Evolutionary conservation across 2,888 invertebrate species (phyloP), one percentile per base, ranked within the genome.

Genomic region (Desoria tigrina): DNA sequence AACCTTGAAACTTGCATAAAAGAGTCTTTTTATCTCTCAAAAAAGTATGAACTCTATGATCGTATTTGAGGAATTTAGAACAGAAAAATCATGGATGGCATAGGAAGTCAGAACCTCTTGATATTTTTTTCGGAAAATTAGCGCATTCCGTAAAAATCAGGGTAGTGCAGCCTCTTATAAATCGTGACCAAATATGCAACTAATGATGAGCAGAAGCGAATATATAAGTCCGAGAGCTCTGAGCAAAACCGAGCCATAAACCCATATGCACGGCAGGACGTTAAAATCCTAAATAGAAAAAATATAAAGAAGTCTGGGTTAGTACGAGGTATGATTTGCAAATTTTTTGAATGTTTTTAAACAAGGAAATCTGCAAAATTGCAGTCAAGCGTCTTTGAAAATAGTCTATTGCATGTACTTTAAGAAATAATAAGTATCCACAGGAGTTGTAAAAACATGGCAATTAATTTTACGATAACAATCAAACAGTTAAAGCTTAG

Each of bases 151-250:
- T 21, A 4, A 21, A 45, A 45, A 45, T 7, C 32, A 45, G 23
- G 45, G 23, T 45, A 21, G 45, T 21, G 51, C 51, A 51, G 4
- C 51, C 4, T 51, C 24, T 51, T 24, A 21, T 24, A 32, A 32
- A n/a, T 54, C 54, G 54, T 54, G 54, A 54, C 54, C 28, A 54
- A 54, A 54, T 32, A 54, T 54, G 54, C 54, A 28, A 54, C 27
- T 54, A 54, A 54, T 54, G 54, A 18, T 54, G 54, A 54, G 26
- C 26, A 45, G 4, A 45, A 45, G 14, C 39, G 9, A 21, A 7
- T 45, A 21, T 21, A 18, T 45, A 45, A 21, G 7, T 7, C 45
- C 7, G 21, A 9, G 21, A 9, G 45, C 16, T 45, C 16, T n/a
- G 21, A 45, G 16, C 45, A 16, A 16, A 9, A 45, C 45, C 16